Evolutionary conservation across 1,140 invertebrate genomes (phyloP).

Genomic region (Drosophila parabipectinata): DNA sequence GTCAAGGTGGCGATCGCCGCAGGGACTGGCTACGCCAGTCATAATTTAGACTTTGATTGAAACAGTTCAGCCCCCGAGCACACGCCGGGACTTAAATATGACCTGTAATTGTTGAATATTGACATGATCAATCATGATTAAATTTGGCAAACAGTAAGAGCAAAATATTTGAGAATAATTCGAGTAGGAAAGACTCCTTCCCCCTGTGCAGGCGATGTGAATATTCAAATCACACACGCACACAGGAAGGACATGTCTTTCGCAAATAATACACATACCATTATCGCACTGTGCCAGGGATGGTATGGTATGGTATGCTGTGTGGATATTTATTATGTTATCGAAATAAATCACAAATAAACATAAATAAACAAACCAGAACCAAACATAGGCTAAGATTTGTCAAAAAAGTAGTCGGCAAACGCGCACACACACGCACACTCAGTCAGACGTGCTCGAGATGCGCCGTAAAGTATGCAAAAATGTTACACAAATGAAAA

Average conservation of each 20-base stretch:
- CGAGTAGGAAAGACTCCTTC: no score
- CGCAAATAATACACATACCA: conserved; percentile 26
- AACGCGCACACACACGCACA: conserved; percentile 9
- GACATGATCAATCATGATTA: no score
- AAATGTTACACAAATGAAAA: conserved; percentile 80
- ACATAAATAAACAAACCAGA: conserved; percentile 79
- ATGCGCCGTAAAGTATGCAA: conserved; percentile 79
- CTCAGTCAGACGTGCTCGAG: conserved; percentile 62
- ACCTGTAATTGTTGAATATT: no score
- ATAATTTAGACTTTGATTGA: no score
- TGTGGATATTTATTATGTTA: conserved; percentile 74
- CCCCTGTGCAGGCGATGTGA: no score
- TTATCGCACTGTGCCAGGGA: conserved; percentile 5
- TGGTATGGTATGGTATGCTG: neutral
- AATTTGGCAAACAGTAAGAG: no score
- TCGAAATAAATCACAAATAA: conserved; percentile 83
- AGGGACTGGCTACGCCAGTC: no score
- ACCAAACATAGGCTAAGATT: conserved; percentile 75
- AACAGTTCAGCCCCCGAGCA: no score
- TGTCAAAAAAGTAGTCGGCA: conserved; percentile 61
- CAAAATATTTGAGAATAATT: no score
- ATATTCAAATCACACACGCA: no score
- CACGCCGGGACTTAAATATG: no score
- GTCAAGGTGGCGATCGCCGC: no score
- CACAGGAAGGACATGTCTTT: conserved; percentile 4